Conservation (phyloP, 2,888 invertebrate genomes). For the Cotesia congregata region DNA sequence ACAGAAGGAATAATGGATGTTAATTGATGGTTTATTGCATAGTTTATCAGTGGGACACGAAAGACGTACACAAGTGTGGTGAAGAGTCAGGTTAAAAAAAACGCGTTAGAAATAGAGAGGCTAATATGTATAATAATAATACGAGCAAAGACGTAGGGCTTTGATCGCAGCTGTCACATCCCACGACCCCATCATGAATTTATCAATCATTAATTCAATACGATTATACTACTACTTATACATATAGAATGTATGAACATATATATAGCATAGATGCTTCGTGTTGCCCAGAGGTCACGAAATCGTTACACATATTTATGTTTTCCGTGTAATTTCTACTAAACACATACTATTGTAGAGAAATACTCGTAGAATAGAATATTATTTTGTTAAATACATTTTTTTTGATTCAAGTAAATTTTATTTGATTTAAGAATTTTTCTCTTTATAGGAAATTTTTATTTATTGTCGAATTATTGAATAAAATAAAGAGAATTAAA, state of each 20-base stretch:
- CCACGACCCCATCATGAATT: slow-evolving; percentile 64
- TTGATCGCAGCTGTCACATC: slow-evolving; percentile 64
- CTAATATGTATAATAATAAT: slow-evolving; percentile 12
- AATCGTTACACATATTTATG: slow-evolving; percentile 46
- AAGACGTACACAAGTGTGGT: background rate
- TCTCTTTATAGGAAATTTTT: too few species aligned
- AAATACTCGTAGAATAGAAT: background rate
- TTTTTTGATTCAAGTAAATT: background rate
- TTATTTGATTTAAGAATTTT: too few species aligned
- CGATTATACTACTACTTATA: slow-evolving; percentile 34
- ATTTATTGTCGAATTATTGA: too few species aligned
- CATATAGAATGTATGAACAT: too few species aligned
- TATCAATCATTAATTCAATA: slow-evolving; percentile 66
- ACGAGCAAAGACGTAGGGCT: slow-evolving; percentile 48
- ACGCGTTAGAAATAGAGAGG: slow-evolving; percentile 39
- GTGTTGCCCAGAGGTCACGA: slow-evolving; percentile 56
- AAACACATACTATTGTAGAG: background rate
- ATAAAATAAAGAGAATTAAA: too few species aligned
- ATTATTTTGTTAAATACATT: background rate
- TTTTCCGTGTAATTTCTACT: background rate
- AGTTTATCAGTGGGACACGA: slow-evolving; percentile 49
- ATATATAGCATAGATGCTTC: slow-evolving; percentile 45
- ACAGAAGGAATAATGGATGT: background rate
- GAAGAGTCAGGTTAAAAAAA: slow-evolving; percentile 22
- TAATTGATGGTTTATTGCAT: slow-evolving; percentile 45